Evolutionary conservation across 2,888 invertebrate genomes (phyloP), one percentile per base, ranked within the genome.

Genomic region (Hirtodrosophila confusa): DNA sequence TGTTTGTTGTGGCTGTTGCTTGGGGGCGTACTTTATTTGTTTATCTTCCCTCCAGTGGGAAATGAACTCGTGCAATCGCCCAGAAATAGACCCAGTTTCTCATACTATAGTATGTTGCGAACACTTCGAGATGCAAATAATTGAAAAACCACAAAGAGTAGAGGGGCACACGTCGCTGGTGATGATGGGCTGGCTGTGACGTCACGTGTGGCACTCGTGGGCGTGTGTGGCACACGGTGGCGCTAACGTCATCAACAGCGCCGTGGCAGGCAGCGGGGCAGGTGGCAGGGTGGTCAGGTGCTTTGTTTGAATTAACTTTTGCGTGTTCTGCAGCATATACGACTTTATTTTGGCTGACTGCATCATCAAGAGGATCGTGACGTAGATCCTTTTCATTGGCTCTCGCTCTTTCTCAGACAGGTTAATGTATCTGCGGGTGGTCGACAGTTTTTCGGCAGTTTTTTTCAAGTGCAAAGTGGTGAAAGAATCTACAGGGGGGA

Each of bases 11-110:
- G 36, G 9, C 7, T 31, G 31, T 31, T 31, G 7, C 9, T 9
- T 9, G 12, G 3, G 17, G 17, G 17, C 17, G 17, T 17, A 17
- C 6, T 48, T 33, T 63, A 12, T 72, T 75, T 72, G 63, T 75
- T 75, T 75, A 75, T 24, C 40, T 51, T 41, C 6, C 12, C 12
- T 17, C 11, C 39, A 39, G 36, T 10, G 10, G 23, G 41, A 56
- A 62, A 61, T 47, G 45, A 70, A 82, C 69, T 67, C 80, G 85
- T 62, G 80, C 87, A 80, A 80, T 87, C 83, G 45, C 3, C 78
- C 62, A 29, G 61, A 87, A 85, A 85, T 82, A 82, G 88, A 67
- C 23, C 9, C 31, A 33, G 53, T 63, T 44, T 53, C 57, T 65
- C 64, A 62, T 41, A 2, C 17, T 17, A 17, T 17, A 17, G 17